Evolutionary conservation across 2,888 invertebrate genomes (phyloP).

Genomic region (Tromatobia lineatoria): DNA sequence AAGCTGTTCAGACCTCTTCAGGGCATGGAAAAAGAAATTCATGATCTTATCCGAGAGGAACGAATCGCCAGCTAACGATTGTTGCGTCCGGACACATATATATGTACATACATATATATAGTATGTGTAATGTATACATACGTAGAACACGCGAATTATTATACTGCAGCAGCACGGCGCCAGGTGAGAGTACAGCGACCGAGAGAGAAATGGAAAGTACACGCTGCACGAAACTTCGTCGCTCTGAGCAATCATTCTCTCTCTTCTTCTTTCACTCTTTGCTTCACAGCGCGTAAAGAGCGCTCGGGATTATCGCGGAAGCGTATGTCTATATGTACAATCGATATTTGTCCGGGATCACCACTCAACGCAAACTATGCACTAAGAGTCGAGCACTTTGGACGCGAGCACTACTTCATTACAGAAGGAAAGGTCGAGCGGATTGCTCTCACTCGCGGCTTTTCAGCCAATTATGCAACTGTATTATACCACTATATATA

Average conservation of each 20-base stretch:
- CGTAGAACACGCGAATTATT: conserved; percentile 52
- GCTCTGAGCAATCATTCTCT: conserved; percentile 39
- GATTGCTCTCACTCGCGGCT: conserved; percentile 49
- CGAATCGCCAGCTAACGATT: conserved; percentile 30
- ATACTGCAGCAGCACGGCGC: conserved; percentile 29
- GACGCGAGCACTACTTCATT: conserved; percentile 57
- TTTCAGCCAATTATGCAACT: conserved; percentile 59
- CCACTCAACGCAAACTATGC: conserved; percentile 43
- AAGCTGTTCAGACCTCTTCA: not conserved
- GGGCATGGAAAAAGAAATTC: conserved; percentile 53
- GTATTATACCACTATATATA: conserved; percentile 29
- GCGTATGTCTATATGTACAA: conserved; percentile 59
- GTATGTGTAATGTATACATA: conserved; percentile 13
- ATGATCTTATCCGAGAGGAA: conserved; percentile 52
- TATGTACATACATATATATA: not conserved
- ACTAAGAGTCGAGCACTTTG: conserved; percentile 36
- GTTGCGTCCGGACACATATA: conserved; percentile 30
- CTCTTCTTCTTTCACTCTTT: conserved; percentile 12
- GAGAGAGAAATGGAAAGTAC: conserved; percentile 68
- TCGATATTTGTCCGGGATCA: conserved; percentile 62
- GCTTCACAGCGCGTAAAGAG: conserved; percentile 50
- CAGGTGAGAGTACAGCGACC: conserved; percentile 64
- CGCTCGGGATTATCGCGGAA: conserved; percentile 64
- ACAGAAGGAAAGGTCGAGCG: conserved; percentile 65
- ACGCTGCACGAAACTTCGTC: conserved; percentile 57